phyloP scores from a whole-genome alignment of 2,113 vertebrate genomes.

The Platysteira castanea region DNA sequence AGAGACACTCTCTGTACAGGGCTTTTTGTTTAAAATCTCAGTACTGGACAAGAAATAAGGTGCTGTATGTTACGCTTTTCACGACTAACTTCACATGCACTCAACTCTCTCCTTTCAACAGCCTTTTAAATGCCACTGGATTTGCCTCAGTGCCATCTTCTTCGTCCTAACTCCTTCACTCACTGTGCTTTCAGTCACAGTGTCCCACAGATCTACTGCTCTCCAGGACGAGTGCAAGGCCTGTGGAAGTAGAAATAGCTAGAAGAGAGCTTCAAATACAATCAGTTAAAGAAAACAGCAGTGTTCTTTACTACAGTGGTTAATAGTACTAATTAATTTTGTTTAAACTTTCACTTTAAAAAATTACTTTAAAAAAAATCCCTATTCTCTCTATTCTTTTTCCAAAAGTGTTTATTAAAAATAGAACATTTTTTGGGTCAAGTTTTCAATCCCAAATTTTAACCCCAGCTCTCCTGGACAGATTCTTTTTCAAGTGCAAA shows the following conservation, averaged over 20 bases:
- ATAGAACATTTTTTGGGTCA: accelerated
- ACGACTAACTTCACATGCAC: background rate
- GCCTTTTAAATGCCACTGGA: background rate
- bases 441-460: background rate
- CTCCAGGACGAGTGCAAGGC: background rate
- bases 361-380: background rate
- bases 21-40: background rate
- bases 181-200: background rate
- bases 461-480: background rate
- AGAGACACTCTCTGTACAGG: background rate
- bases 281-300: background rate
- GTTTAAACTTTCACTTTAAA: background rate
- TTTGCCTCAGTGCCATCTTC: background rate
- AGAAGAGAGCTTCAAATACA: background rate
- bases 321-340: background rate
- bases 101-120: background rate
- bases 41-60: background rate
- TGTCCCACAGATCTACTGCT: background rate
- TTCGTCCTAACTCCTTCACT: background rate
- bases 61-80: background rate
- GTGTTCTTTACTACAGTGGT: background rate
- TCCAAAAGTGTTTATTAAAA: background rate
- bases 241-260: background rate
- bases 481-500: background rate
- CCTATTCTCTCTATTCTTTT: background rate